Percentiles rank a stretch among this genome's conserved stretches.
phyloP scores from a whole-genome alignment of 2,113 vertebrate genomes.

The Eulemur macaco region DNA sequence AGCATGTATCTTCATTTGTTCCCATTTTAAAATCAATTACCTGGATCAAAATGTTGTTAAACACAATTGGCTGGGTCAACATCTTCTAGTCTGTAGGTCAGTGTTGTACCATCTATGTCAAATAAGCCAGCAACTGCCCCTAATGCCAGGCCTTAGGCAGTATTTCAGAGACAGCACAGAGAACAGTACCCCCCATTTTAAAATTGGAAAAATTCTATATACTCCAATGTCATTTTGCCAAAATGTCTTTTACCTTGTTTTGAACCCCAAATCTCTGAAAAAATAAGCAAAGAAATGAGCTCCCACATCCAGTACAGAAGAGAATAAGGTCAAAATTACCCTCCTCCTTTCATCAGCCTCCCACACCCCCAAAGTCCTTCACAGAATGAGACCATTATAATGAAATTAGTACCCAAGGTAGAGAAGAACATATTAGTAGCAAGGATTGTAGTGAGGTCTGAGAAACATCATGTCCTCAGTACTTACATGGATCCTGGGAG shows the following conservation, averaged over 20 bases:
- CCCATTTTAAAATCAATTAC: slow-evolving; percentile 36
- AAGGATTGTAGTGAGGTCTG: background rate
- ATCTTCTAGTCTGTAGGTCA: slow-evolving; percentile 3
- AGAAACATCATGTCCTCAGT: background rate
- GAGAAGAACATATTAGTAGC: background rate
- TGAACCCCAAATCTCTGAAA: background rate
- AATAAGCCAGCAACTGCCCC: background rate
- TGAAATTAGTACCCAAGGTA: background rate
- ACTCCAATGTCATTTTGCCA: background rate
- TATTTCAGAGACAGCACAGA: background rate
- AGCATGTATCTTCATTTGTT: slow-evolving; percentile 25
- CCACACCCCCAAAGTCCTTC: background rate
- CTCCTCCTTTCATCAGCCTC: background rate
- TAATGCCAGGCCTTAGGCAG: background rate
- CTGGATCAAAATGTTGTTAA: background rate
- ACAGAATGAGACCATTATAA: background rate
- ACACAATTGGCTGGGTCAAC: background rate
- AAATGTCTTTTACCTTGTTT: background rate
- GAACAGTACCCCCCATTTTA: background rate
- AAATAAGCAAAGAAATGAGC: background rate
- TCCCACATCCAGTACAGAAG: background rate
- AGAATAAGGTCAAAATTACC: background rate
- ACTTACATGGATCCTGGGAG: background rate
- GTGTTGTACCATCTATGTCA: background rate
- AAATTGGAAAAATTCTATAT: background rate